phyloP scores from a whole-genome alignment of 2,888 invertebrate genomes.

The Orchesella flavescens region DNA sequence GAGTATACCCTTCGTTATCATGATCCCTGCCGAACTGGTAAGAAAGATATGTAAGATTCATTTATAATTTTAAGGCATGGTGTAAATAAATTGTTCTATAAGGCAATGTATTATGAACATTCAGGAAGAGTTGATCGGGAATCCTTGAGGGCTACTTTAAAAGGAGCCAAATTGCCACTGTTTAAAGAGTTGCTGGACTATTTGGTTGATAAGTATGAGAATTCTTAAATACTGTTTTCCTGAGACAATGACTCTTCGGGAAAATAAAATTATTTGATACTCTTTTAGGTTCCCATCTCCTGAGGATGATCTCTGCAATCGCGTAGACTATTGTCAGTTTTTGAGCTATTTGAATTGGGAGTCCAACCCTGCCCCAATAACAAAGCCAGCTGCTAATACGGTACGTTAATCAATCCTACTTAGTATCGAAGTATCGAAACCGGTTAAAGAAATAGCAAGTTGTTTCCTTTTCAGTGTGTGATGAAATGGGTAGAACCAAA shows the following conservation, averaged over 20 bases:
- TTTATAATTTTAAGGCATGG: too few species aligned
- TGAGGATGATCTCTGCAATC: constrained; percentile 65
- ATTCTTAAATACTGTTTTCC: too few species aligned
- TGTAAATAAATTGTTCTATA: too few species aligned
- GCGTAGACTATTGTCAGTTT: constrained; percentile 81
- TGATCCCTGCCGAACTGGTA: constrained; percentile 76
- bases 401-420: constrained; percentile 42
- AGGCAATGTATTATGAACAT: too few species aligned
- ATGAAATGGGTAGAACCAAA: constrained; percentile 70
- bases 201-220: constrained; percentile 80
- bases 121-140: constrained; percentile 78
- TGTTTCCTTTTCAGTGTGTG: constrained; percentile 47
- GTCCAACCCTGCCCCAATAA: constrained; percentile 76
- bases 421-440: too few species aligned
- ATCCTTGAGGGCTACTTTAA: constrained; percentile 80
- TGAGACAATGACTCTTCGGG: too few species aligned
- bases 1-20: constrained; percentile 79
- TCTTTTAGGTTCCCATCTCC: constrained; percentile 66
- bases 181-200: constrained; percentile 81
- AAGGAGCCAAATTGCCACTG: constrained; percentile 82
- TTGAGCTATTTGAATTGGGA: constrained; percentile 83
- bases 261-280: too few species aligned
- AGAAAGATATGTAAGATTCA: not conserved
- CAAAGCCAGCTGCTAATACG: constrained; percentile 76
- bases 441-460: too few species aligned